phyloP scores from a whole-genome alignment of 2,113 vertebrate genomes.

The Polyodon spathula region DNA sequence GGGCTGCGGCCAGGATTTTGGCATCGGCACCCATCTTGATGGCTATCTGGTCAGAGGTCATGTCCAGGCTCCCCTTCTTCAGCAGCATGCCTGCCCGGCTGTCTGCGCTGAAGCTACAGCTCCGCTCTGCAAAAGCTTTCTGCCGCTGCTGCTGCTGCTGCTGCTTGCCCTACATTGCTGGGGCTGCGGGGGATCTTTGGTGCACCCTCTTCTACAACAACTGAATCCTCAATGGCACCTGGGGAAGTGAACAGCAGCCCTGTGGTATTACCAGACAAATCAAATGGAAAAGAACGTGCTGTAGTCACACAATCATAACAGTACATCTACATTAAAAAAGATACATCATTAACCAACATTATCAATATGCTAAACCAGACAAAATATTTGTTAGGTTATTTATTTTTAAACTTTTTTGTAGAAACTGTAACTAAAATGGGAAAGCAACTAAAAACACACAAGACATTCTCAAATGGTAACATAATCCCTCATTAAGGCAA shows the following conservation, averaged over 20 bases:
- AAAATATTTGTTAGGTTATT: too few relatives aligned
- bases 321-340: background rate
- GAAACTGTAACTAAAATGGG: too few relatives aligned
- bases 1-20: conserved; percentile 79
- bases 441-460: too few relatives aligned
- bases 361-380: too few relatives aligned
- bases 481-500: too few relatives aligned
- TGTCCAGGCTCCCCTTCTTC: conserved; percentile 74
- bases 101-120: conserved; percentile 88
- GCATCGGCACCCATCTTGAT: conserved; percentile 90
- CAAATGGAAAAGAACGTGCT: background rate
- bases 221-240: conserved; percentile 53
- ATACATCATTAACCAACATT: too few relatives aligned
- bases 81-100: conserved; percentile 78
- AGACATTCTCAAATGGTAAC: too few relatives aligned
- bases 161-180: conserved; percentile 50
- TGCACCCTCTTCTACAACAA: conserved; percentile 47
- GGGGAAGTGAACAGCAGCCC: conserved; percentile 58
- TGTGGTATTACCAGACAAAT: conserved; percentile 43
- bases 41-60: conserved; percentile 71
- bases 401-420: too few relatives aligned
- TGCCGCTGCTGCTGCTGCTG: conserved; percentile 69
- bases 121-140: conserved; percentile 79
- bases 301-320: background rate
- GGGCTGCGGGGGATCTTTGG: conserved; percentile 34